Percentiles rank a stretch among this genome's conserved stretches.
Conservation (phyloP, 1,140 invertebrate species). For the Maconellicoccus hirsutus region DNA sequence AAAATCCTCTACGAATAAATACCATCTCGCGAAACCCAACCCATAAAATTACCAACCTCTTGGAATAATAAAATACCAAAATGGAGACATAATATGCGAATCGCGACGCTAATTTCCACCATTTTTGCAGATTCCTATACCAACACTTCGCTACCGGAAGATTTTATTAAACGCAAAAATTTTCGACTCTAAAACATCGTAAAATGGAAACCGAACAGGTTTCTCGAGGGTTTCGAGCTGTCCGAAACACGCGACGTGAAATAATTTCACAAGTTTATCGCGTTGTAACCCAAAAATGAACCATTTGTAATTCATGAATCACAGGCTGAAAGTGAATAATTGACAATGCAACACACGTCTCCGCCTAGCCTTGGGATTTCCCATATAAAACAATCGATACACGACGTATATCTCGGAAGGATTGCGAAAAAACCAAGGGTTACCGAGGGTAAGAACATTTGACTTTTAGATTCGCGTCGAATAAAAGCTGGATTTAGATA, state of each 20-base stretch:
- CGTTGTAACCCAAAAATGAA: too few relatives aligned
- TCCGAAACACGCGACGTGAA: background rate
- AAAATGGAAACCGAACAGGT: background rate
- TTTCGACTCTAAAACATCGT: too few relatives aligned
- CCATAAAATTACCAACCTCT: too few relatives aligned
- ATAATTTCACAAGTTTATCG: background rate
- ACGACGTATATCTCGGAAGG: background rate
- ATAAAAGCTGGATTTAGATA: background rate
- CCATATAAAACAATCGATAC: background rate
- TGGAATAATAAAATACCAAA: too few relatives aligned
- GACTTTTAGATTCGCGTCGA: slow-evolving; percentile 4
- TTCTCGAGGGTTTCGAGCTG: background rate
- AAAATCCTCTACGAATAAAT: too few relatives aligned
- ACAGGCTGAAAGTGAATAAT: background rate
- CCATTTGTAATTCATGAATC: background rate
- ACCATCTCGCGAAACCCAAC: too few relatives aligned
- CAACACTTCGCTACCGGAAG: background rate
- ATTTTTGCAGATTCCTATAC: background rate
- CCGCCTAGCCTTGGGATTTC: background rate
- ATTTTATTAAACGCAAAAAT: background rate
- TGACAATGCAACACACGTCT: background rate
- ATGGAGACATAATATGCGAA: background rate
- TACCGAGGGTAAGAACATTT: background rate
- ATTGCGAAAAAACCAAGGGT: background rate
- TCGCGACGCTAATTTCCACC: background rate